Conservation (phyloP, 2,888 invertebrate species). For the Amphiduros pacificus region DNA sequence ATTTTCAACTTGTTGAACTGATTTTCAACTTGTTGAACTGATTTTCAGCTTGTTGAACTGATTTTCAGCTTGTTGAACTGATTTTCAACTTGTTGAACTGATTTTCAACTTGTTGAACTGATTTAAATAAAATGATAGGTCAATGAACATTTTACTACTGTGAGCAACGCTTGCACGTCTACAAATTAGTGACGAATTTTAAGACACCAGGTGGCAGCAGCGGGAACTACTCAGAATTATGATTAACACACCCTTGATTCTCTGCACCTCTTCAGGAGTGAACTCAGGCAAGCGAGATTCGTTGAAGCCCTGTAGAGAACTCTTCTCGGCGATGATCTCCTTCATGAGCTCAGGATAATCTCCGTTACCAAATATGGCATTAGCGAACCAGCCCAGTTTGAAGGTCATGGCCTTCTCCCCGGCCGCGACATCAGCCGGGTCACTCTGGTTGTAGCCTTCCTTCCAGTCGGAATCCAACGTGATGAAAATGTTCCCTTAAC, state of each 20-base stretch:
- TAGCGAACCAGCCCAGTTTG: constrained; percentile 32
- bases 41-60: no score
- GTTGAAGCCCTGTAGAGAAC: constrained; percentile 26
- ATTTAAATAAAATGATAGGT: no score
- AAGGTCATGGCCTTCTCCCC: constrained; percentile 28
- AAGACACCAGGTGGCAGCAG: no score
- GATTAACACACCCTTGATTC: constrained; percentile 25
- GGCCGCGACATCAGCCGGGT: constrained; percentile 20
- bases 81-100: no score
- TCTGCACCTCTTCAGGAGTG: constrained; percentile 31
- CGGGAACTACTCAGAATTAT: no score
- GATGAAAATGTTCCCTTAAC: constrained; percentile 21
- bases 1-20: no score
- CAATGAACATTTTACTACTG: background rate
- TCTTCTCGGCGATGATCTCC: constrained; percentile 24
- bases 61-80: no score
- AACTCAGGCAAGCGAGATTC: constrained; percentile 33
- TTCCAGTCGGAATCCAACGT: constrained; percentile 29
- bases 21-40: no score
- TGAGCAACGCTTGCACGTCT: no score
- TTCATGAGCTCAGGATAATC: constrained; percentile 34
- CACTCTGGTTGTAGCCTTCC: constrained; percentile 15
- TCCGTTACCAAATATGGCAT: constrained; percentile 30
- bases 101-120: no score
- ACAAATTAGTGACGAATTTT: no score